Base-by-base conservation (phyloP, 2,113 vertebrate species). In the Sceloporus undulatus region DNA sequence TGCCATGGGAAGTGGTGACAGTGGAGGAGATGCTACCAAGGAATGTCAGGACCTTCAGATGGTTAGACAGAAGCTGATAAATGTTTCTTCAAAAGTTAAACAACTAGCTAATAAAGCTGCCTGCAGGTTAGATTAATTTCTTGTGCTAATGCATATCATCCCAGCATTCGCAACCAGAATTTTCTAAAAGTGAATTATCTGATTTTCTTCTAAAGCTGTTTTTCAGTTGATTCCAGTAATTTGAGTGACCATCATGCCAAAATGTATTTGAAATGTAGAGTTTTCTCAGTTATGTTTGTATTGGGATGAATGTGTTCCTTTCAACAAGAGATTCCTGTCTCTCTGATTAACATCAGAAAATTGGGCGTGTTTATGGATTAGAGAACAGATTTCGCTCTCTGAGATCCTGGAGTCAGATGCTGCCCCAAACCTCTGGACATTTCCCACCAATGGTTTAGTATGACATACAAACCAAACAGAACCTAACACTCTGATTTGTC, bases 51-150 rank as follows among this genome's bases (percentile, higher is more conserved):
- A 97, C 89, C 91, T 97, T 42, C 97, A 98, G 89, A 93, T 85
- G 66, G 91, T 98, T 88, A 94, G 96, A 85, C 94, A 96, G 66
- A 98, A 97, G 89, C 97, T 99, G 75, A 97, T 97, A 79, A 94
- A 93, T 4, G 85, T 97, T 23, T 96, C 97, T 91, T 96, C 96
- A 62, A 98, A 97, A 93, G 93, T 99, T 89, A 96, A 95, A 87
- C 92, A 94, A 85, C 94, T 98, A 95, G 96, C 96, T 21, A 94
- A 85, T 93, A 97, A 98, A 92, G 95, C 96, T 71, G 87, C 95
- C 14, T 94, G 82, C 91, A 98, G 98, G 98, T 98, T 94, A 92
- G 96, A 85, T 73, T 76, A 81, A 77, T 66, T 87, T 86, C 77
- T 94, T 84, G 14, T 91, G 79, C 29, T 5, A 92, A 16, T 34